These are phyloP conservation scores for Andricus grossulariae DNA, from an alignment of 1,140 invertebrate species.

Conservation along the genomic window DNA sequence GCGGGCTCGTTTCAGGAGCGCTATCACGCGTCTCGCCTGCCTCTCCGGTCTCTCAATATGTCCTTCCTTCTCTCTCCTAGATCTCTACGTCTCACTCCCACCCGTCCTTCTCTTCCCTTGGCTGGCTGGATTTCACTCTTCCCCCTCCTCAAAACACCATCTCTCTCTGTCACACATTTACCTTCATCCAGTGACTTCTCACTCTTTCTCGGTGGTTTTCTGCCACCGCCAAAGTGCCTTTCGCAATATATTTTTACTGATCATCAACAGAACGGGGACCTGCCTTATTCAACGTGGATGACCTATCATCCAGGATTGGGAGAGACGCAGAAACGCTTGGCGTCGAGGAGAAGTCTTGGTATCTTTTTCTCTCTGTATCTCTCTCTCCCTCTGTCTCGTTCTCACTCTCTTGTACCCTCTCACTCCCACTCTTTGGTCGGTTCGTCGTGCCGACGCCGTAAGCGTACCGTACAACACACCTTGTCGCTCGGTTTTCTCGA, in stretches of 20 bases:
- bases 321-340: constrained; percentile 17
- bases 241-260: neutral
- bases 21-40: constrained; percentile 16
- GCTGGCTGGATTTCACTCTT: constrained; percentile 25
- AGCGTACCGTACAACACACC: constrained; percentile 36
- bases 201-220: constrained; percentile 6
- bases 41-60: neutral
- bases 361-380: neutral
- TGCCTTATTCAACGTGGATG: too few species aligned
- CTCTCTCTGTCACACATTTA: constrained; percentile 10
- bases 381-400: neutral
- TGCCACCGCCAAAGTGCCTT: neutral
- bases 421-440: constrained; percentile 18
- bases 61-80: constrained; percentile 1
- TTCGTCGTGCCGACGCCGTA: constrained; percentile 34
- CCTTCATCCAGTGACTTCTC: constrained; percentile 17
- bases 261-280: too few species aligned
- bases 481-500: constrained; percentile 42
- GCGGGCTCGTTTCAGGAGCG: constrained; percentile 25
- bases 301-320: neutral
- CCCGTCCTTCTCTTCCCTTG: neutral
- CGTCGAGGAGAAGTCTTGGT: neutral
- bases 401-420: neutral
- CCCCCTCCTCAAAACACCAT: constrained; percentile 19
- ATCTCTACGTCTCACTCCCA: neutral